Percentiles rank a stretch among this genome's conserved stretches.
phyloP scores from a whole-genome alignment of 2,113 vertebrate genomes.

The Arizona elegans region DNA sequence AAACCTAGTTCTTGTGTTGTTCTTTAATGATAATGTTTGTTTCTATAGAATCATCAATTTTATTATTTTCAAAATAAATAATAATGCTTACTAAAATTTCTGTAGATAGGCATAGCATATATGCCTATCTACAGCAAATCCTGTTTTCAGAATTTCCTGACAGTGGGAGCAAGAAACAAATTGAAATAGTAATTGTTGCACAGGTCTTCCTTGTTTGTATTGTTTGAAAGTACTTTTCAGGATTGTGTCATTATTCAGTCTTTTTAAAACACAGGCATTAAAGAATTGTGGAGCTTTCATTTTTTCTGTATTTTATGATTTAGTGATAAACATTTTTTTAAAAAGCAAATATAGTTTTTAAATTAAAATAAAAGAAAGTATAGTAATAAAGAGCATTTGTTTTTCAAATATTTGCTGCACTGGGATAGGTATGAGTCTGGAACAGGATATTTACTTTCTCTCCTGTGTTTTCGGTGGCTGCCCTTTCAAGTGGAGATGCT shows the following conservation, averaged over 20 bases:
- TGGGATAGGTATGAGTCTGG: constrained; percentile 59
- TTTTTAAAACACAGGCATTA: background rate
- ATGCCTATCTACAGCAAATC: background rate
- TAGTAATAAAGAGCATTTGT: constrained; percentile 41
- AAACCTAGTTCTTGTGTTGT: background rate
- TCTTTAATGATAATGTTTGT: background rate
- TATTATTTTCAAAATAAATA: background rate
- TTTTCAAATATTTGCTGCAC: constrained; percentile 42
- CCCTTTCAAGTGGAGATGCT: constrained; percentile 70
- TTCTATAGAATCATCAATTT: background rate
- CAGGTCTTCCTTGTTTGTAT: background rate
- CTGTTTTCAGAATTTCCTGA: background rate
- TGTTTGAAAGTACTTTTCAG: background rate
- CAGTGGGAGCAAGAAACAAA: background rate
- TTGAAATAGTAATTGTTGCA: background rate
- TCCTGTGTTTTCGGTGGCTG: constrained; percentile 63
- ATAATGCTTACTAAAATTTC: background rate
- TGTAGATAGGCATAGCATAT: background rate
- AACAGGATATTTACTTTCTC: constrained; percentile 57
- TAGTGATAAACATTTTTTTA: background rate
- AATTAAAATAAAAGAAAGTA: background rate
- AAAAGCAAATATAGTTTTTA: background rate
- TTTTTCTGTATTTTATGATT: background rate
- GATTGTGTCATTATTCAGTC: background rate
- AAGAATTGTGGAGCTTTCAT: background rate